Base-by-base conservation (phyloP, 2,797 vertebrate species). In the Myripristis jacobus region DNA sequence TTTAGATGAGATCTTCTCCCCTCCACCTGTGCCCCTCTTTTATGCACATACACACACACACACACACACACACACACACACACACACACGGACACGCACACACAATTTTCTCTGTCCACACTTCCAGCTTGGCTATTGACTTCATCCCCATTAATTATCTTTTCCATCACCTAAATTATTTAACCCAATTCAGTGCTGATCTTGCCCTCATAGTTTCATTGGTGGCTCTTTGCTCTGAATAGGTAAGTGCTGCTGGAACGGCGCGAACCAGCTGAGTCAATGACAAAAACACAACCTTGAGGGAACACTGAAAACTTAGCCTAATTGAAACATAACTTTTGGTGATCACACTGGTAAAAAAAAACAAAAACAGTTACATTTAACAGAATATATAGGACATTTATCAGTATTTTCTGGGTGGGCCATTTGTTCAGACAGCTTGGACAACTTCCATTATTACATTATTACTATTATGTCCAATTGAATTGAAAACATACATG, bases 121-220 rank as follows among this genome's bases (percentile, higher is more conserved):
- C 73, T 55, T 59, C 27, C 53, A 13, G 29, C 18, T 38, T 88
- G 75, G 66, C 87, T 85, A 90, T 91, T 92, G 90, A 91, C 90
- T 91, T 74, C 77, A 84, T 88, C 80, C 76, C 79, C 87, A 90
- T 92, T 92, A 92, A 93, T 93, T 92, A 91, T 93, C 88, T 91
- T 92, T 92, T 92, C 88, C 85, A 85, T 90, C 88, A 84, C 63
- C 84, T 94, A 83, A 94, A 94, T 94, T 90, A 93, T 93, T 93
- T 87, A 92, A 89, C 80, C 74, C 85, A 90, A 90, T 91, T 92
- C 86, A 81, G 68, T 70, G 82, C 79, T 87, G 78, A 85, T 88
- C 77, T 77, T 85, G 76, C 77, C 81, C 83, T 84, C 78, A 31
- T 64, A 70, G 66, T 85, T 84, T 90, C 86, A 80, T 22, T 52